A percentile compares a stretch with the other conserved stretches of the same genome.
These are phyloP conservation scores for Anolis sagrei DNA, from an alignment of 2,113 vertebrate species.

Conservation along the genomic window DNA sequence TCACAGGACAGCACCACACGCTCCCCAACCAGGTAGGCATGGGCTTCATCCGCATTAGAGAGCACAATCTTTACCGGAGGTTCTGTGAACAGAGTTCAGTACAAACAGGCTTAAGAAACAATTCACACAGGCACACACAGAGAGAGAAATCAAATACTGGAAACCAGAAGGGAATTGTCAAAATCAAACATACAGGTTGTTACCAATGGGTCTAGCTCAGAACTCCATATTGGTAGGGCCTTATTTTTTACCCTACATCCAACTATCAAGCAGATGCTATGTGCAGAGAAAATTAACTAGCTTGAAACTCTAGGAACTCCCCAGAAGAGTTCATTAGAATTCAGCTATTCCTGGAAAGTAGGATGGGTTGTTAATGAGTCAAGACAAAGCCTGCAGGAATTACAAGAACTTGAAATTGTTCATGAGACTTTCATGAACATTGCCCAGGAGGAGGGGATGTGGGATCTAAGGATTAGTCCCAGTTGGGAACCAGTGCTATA, in stretches of 20 bases:
- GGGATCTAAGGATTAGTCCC: not conserved
- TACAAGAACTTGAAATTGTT: not conserved
- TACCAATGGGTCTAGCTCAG: not conserved
- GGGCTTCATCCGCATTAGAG: conserved; percentile 80
- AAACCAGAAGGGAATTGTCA: not conserved
- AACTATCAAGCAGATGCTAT: not conserved
- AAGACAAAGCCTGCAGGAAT: not conserved
- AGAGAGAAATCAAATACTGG: not conserved
- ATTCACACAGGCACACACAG: not conserved
- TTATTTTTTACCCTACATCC: not conserved
- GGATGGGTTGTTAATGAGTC: not conserved
- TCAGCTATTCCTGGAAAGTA: not conserved
- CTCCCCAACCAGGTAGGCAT: conserved; percentile 80
- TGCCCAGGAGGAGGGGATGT: no score
- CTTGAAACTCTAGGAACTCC: not conserved
- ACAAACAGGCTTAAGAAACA: not conserved
- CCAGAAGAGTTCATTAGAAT: not conserved
- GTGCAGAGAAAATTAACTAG: not conserved
- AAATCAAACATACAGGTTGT: not conserved
- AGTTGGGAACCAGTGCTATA: not conserved
- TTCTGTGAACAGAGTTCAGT: not conserved
- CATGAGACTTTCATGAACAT: not conserved
- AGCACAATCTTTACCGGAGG: conserved; percentile 84
- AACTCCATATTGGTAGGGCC: not conserved
- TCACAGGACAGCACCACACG: conserved; percentile 90